Percentiles rank a stretch among this genome's conserved stretches.
Evolutionary conservation across 2,888 invertebrate genomes (phyloP).

Genomic region (Volucella zonaria): DNA sequence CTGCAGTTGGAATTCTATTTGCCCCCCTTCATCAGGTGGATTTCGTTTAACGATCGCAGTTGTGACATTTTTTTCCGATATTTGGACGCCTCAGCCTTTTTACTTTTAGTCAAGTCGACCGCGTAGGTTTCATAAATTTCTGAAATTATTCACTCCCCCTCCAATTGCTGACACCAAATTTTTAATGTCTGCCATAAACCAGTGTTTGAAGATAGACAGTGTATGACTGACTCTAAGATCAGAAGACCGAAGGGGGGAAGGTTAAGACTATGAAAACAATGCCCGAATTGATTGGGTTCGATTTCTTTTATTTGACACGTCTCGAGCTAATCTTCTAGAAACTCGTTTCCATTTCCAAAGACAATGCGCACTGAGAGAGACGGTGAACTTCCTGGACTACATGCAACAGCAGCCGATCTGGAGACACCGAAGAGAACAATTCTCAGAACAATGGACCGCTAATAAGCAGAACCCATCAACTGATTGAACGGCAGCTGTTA

Average conservation of each 20-base stretch:
- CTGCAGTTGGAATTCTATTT: constrained; percentile 12
- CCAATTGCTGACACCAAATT: neutral
- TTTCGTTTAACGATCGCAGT: constrained; percentile 38
- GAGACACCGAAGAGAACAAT: constrained; percentile 32
- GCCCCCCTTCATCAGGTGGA: constrained; percentile 46
- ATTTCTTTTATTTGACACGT: constrained; percentile 47
- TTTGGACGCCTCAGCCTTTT: neutral
- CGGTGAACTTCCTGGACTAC: constrained; percentile 44
- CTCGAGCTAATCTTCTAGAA: constrained; percentile 36
- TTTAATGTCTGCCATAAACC: constrained; percentile 51
- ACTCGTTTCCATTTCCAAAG: constrained; percentile 27
- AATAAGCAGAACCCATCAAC: constrained; percentile 58
- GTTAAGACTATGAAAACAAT: constrained; percentile 46
- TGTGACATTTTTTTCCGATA: constrained; percentile 33
- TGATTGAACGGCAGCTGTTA: constrained; percentile 64
- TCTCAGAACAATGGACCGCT: constrained; percentile 58
- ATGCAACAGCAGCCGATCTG: neutral
- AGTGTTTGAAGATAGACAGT: constrained; percentile 45
- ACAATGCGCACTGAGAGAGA: constrained; percentile 28
- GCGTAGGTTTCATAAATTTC: constrained; percentile 34
- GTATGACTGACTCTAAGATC: constrained; percentile 6
- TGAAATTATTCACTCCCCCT: constrained; percentile 15
- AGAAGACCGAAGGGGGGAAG: neutral
- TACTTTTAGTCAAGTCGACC: constrained; percentile 10
- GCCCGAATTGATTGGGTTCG: constrained; percentile 59